Base-by-base conservation (phyloP, 1,140 invertebrate species). In the Tribolium castaneum region DNA sequence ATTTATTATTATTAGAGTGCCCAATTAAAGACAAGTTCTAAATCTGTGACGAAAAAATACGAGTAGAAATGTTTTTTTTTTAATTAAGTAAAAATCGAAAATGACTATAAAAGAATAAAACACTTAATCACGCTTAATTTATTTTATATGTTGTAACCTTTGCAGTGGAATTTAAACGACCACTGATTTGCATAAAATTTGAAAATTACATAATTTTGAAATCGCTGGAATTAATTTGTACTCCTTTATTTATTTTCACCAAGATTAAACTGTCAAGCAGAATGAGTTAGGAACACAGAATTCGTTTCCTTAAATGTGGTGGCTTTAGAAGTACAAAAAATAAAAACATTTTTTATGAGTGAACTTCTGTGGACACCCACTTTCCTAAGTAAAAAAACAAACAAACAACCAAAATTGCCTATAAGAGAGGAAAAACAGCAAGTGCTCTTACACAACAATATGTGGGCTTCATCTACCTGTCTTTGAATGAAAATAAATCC, bases 401-500 rank as follows among this genome's bases (percentile, higher is more conserved):
- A 50, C 49, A 50, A 50, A 6, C 49, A 50, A 2, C 5, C 3
- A 50, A 12, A 50, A 50, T 50, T 50, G 10, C 10, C 49, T 14
- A n/a, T n/a, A n/a, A 50, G 49, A 14, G 49, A 1, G 39, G 39
- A 9, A 45, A 45, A 45, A 45, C 39, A 45, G 39, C 39, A 45
- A 45, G 39, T 45, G 39, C 51, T 52, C 51, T 35, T 66, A n/a
- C 59, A 39, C 34, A 3, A 66, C 25, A 35, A 66, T 59, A 59
- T 66, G 16, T 9, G 59, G 59, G 59, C 9, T 22, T 30, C 6
- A 9, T 66, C 59, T 66, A 66, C 59, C 59, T 66, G 59, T 66
- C 59, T 30, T 66, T 35, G 30, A 66, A 66, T 66, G 34, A 66
- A 66, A 66, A 66, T 66, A 66, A 66, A 66, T 66, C 59, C 35